Base-by-base conservation (phyloP, 2,113 vertebrate genomes). In the Plecturocebus donacophilus region DNA sequence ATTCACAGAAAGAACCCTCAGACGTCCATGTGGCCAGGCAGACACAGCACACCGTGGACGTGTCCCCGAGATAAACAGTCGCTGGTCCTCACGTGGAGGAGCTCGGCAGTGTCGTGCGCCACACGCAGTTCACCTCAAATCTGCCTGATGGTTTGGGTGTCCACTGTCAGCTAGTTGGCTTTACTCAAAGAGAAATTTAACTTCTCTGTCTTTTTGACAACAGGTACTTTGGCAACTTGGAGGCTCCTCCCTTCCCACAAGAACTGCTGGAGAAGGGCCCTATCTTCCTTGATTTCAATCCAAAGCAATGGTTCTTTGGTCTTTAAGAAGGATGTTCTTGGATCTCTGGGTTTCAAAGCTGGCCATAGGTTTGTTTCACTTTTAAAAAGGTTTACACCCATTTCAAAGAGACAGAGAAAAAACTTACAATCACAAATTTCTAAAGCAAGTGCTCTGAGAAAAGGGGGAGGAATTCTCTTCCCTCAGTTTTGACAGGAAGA, bases 341-440 rank as follows among this genome's bases (percentile, higher is more conserved):
- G 49, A 49, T 40, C 66, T 30, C 2, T 80, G 71, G 49, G 35
- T 76, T 38, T 13, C 10, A 61, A 75, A 86, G 12, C 38, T 54
- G 14, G 30, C 58, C 68, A 84, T 27, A 76, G 47, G 16, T 4
- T 42, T 70, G n/a, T 45, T 76, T 64, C 35, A 17, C n/a, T 49
- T 71, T 32, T 54, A n/a, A 47, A 91, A 85, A 85, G 49, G 82
- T 58, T 8, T 64, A 42, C 12, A 54, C 30, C 3, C 10, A 64
- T 86, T 54, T 85, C 91, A 91, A 85, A 89, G 40, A 75, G 49
- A 73, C 13, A 58, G 52, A 45, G 42, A 32, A 52, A 87, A 11
- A 77, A 40, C 10, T 61, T n/a, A 38, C 61, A 90, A 75, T 84
- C 52, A 17, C 25, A 58, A 32, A 27, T 45, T 84, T 80, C 47